Base-by-base conservation (phyloP, 2,797 vertebrate species). In the Natrix natrix region DNA sequence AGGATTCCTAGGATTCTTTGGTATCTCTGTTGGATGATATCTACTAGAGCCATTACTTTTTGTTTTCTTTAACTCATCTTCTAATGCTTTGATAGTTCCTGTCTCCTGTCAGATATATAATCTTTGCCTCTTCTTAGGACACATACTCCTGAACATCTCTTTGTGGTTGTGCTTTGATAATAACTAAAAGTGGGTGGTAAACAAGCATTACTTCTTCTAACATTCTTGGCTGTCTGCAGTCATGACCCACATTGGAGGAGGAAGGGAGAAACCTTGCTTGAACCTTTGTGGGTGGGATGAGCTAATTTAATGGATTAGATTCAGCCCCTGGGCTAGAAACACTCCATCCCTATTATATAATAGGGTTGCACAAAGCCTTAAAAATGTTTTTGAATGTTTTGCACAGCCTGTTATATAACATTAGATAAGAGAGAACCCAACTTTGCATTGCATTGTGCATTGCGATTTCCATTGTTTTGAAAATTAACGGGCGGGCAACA, bases 361-460 rank as follows among this genome's bases (percentile, higher is more conserved):
- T 48, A 83, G 74, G 74, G 20, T 4, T 83, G 37, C 37, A 48
- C 20, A 83, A 83, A 83, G 43, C 10, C 22, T 83, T 83, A 20
- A 83, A 48, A 48, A 48, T 83, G 37, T 83, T 48, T 83, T 83
- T 48, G 74, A 83, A 83, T 48, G 57, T 83, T 95, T 48, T 60
- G 37, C 17, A 92, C n/a, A 59, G 87, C 93, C 88, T 90, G 74
- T 83, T 83, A 83, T 48, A 83, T 83, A 83, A 83, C 20, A 12
- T 83, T 83, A 83, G 74, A 24, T 83, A 83, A 83, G 48, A 83
- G 74, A 13, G 10, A 83, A 83, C 20, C 20, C 37, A 83, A 83
- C 22, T 13, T 48, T 83, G 22, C 74, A 24, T 83, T 74, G 69
- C 66, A 32, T 69, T 69, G 13, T 69, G n/a, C n/a, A 32, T 17